Percentiles rank a stretch among this genome's conserved stretches.
phyloP scores from a whole-genome alignment of 2,113 vertebrate species.

The Prunella himalayana region DNA sequence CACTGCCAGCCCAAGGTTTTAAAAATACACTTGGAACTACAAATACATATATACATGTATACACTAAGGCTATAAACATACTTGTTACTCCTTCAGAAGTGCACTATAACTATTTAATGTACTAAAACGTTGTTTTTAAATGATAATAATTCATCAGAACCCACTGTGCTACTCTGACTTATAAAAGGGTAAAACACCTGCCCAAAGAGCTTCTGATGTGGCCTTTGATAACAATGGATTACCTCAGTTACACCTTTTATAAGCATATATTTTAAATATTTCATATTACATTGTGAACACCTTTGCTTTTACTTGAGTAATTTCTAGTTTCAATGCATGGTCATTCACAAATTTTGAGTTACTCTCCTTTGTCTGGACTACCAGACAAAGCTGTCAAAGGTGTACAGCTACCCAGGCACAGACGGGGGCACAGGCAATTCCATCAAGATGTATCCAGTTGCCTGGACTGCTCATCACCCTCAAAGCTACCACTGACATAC shows the following conservation, averaged over 20 bases:
- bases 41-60: accelerated
- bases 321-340: neutral
- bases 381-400: neutral
- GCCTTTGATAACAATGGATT: neutral
- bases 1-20: neutral
- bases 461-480: neutral
- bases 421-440: neutral
- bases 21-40: neutral
- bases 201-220: neutral
- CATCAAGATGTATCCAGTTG: neutral
- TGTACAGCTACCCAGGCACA: neutral
- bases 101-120: neutral
- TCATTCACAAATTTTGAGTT: neutral
- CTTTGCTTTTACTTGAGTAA: neutral
- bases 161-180: neutral
- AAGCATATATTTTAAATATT: neutral
- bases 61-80: neutral
- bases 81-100: neutral
- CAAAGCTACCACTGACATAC: neutral
- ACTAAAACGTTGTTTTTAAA: neutral
- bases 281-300: neutral
- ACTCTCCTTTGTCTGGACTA: neutral
- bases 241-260: neutral
- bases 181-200: neutral
- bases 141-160: neutral